These are phyloP conservation scores for Nanorana parkeri DNA, from an alignment of 2,113 vertebrate genomes.

Conservation along the genomic window DNA sequence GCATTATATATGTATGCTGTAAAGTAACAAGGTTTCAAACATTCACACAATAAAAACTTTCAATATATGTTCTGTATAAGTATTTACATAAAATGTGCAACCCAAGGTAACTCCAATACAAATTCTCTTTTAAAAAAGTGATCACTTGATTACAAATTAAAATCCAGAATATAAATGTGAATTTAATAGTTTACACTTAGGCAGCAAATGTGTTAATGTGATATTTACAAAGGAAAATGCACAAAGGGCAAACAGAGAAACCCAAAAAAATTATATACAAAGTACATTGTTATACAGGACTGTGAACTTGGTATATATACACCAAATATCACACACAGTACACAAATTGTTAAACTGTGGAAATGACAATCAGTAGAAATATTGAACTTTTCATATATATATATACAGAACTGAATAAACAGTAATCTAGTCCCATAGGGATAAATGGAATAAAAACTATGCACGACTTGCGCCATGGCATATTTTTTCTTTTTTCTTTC, in stretches of 20 bases:
- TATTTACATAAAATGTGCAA: slow-evolving; percentile 74
- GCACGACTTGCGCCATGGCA: slow-evolving; percentile 81
- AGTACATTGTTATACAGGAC: slow-evolving; percentile 78
- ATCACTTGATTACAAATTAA: slow-evolving; percentile 81
- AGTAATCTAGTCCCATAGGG: slow-evolving; percentile 89
- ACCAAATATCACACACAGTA: slow-evolving; percentile 84
- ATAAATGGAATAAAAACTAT: slow-evolving; percentile 80
- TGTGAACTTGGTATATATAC: slow-evolving; percentile 81
- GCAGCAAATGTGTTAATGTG: slow-evolving; percentile 88
- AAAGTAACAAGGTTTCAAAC: slow-evolving; percentile 20
- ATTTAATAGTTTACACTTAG: slow-evolving; percentile 90
- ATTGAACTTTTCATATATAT: slow-evolving; percentile 74
- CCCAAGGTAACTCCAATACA: slow-evolving; percentile 63
- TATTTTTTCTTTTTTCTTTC: slow-evolving; percentile 50
- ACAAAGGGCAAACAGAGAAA: neutral
- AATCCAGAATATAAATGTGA: slow-evolving; percentile 85
- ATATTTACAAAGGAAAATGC: slow-evolving; percentile 75
- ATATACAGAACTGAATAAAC: slow-evolving; percentile 81
- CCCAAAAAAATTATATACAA: slow-evolving; percentile 77
- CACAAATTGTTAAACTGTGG: slow-evolving; percentile 84
- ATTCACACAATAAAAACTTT: slow-evolving; percentile 33
- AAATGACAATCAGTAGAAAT: slow-evolving; percentile 78
- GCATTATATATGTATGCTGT: neutral
- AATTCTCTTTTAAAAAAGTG: slow-evolving; percentile 74
- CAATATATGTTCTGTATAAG: slow-evolving; percentile 21